Conservation (phyloP, 2,113 vertebrate species). For the Bubo blakistoni region DNA sequence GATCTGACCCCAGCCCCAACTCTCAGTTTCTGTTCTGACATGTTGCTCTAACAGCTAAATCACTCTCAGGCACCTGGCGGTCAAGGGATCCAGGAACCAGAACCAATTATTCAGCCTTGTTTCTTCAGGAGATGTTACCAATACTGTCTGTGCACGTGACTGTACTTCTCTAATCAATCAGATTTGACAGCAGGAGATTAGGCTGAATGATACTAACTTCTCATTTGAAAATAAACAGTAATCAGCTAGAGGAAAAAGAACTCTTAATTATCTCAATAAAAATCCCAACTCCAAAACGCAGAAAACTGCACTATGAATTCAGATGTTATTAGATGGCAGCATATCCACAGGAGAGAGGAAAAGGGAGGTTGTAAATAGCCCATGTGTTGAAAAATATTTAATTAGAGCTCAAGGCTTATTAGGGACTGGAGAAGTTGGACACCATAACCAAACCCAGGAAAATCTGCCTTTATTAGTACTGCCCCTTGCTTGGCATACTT, state of each 20-base stretch:
- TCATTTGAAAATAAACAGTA: not conserved
- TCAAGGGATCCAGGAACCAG: not conserved
- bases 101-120: not conserved
- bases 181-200: not conserved
- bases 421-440: not conserved
- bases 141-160: not conserved
- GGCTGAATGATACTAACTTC: not conserved
- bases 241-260: not conserved
- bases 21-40: not conserved
- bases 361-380: not conserved
- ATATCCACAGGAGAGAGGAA: not conserved
- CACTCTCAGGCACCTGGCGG: not conserved
- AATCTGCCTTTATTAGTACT: not conserved
- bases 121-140: not conserved
- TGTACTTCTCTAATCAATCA: not conserved
- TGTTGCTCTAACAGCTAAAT: not conserved
- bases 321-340: not conserved
- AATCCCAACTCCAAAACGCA: not conserved
- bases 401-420: not conserved
- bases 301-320: not conserved
- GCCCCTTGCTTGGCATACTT: not conserved
- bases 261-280: not conserved
- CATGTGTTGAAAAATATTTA: not conserved
- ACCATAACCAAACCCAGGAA: not conserved
- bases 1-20: not conserved